Percentiles rank a stretch among this genome's conserved stretches.
Evolutionary conservation across 2,113 vertebrate species (phyloP).

Genomic region (Microcebus tavaratra): DNA sequence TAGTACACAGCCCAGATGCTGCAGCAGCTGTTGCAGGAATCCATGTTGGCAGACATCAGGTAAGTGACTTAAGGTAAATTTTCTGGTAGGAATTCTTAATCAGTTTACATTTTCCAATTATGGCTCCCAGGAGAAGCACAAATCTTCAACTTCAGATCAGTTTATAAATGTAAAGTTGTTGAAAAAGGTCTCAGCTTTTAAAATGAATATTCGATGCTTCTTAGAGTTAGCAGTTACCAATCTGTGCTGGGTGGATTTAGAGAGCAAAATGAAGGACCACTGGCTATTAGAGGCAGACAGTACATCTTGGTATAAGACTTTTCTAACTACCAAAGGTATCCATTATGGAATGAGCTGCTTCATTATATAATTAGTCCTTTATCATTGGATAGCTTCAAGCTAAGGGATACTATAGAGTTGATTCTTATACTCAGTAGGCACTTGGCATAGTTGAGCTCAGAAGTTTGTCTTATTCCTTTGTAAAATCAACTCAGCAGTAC

Average conservation of each 20-base stretch:
- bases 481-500: neutral
- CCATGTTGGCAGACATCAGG: neutral
- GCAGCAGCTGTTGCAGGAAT: neutral
- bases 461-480: neutral
- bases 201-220: neutral
- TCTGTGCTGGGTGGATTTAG: neutral
- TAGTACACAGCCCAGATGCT: neutral
- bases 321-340: neutral
- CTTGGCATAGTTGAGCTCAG: neutral
- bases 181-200: neutral
- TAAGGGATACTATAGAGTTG: neutral
- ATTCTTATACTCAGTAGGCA: neutral
- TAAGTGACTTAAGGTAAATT: neutral
- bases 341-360: neutral
- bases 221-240: neutral
- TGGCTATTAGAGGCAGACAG: neutral
- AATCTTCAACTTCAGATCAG: neutral
- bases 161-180: neutral
- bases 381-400: neutral
- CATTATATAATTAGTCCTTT: neutral
- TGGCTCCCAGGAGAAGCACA: neutral
- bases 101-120: neutral
- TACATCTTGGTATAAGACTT: neutral
- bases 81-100: neutral
- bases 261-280: neutral